These are phyloP conservation scores for Lucinisca nassula DNA, from an alignment of 2,888 invertebrate species.

Conservation along the genomic window DNA sequence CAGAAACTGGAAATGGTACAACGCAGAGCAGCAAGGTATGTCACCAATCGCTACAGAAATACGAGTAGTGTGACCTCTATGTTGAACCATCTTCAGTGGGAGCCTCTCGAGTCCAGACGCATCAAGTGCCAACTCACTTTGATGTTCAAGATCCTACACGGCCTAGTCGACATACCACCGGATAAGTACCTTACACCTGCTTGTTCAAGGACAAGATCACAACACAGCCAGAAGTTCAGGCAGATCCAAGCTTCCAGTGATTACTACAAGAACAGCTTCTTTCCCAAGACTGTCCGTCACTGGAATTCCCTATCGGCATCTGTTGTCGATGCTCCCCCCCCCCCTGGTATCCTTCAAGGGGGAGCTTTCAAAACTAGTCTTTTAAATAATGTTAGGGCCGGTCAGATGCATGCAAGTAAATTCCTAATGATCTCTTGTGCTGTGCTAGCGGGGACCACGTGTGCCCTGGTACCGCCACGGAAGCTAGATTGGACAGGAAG, in stretches of 20 bases:
- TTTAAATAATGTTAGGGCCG: background rate
- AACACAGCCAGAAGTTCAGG: background rate
- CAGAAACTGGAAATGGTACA: background rate
- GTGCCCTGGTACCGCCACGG: background rate
- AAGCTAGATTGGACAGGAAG: background rate
- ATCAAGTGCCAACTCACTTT: background rate
- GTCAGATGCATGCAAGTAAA: background rate
- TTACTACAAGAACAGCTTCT: background rate
- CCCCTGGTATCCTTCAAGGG: background rate
- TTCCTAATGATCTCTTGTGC: background rate
- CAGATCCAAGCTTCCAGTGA: background rate
- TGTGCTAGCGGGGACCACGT: background rate
- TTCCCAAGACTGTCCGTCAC: background rate
- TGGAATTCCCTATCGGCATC: background rate
- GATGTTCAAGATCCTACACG: background rate
- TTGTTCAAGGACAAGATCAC: background rate
- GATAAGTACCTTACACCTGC: background rate
- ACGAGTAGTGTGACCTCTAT: background rate
- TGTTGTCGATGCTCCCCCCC: background rate
- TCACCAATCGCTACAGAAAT: background rate
- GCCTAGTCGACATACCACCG: background rate
- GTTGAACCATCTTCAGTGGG: background rate
- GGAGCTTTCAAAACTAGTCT: background rate
- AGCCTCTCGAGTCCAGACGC: background rate
- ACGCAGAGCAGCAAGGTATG: background rate